Conservation (phyloP, 2,797 vertebrate species). For the Molossus molossus region DNA sequence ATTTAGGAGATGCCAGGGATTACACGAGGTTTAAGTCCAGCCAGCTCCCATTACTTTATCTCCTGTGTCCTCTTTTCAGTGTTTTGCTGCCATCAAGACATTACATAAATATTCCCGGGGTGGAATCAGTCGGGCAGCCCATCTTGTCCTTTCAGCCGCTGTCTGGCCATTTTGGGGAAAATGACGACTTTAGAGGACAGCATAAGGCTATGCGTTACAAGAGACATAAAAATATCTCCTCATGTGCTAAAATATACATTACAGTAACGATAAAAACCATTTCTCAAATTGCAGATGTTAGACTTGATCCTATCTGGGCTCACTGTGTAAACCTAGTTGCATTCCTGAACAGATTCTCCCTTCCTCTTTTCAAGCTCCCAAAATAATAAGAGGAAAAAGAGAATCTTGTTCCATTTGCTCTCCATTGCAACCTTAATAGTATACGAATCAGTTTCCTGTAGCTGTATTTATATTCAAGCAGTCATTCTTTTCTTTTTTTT, state of each 20-base stretch:
- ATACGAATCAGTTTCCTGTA: conserved; percentile 8
- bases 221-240: conserved; percentile 24
- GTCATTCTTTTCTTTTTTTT: not conserved
- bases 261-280: conserved; percentile 57
- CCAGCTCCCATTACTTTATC: conserved; percentile 62
- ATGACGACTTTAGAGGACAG: conserved; percentile 51
- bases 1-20: conserved; percentile 80
- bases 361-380: conserved; percentile 35
- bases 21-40: conserved; percentile 73
- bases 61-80: conserved; percentile 74
- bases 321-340: conserved; percentile 22
- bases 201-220: conserved; percentile 1
- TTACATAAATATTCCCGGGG: conserved; percentile 79
- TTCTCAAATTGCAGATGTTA: conserved; percentile 60
- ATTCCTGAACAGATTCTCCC: conserved; percentile 2
- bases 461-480: not conserved
- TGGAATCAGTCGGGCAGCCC: conserved; percentile 50
- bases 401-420: conserved; percentile 20
- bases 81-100: conserved; percentile 76
- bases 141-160: conserved; percentile 62
- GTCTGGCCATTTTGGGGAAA: conserved; percentile 39
- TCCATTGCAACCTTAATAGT: conserved; percentile 12
- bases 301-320: conserved; percentile 16
- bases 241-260: conserved; percentile 62
- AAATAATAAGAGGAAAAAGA: conserved; percentile 9